phyloP scores from a whole-genome alignment of 1,140 invertebrate species.

The Calycopis cecrops region DNA sequence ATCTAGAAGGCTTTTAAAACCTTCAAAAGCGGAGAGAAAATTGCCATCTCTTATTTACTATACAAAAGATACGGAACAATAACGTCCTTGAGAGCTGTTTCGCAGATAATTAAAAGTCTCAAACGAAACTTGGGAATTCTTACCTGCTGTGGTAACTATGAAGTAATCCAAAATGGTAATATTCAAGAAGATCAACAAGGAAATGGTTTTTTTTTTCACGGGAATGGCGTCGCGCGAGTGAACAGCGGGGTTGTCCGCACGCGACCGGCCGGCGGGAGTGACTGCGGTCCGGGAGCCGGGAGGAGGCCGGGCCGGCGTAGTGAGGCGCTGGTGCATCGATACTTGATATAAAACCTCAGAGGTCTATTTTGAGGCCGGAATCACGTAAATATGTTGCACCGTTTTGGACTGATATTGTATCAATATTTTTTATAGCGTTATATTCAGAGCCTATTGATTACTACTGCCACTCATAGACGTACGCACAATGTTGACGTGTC shows the following conservation, averaged over 20 bases:
- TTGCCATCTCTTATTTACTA: conserved; percentile 16
- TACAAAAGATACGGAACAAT: conserved; percentile 26
- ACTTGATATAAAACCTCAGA: background rate
- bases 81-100: conserved; percentile 36
- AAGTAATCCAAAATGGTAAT: conserved; percentile 1
- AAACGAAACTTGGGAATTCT: conserved; percentile 9
- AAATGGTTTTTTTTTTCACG: conserved; percentile 34
- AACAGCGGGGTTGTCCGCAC: conserved; percentile 43
- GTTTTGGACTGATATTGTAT: too few species aligned
- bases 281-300: conserved; percentile 39
- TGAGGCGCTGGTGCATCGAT: conserved; percentile 32
- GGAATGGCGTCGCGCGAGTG: conserved; percentile 47
- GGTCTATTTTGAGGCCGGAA: background rate
- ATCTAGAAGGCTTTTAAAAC: too few species aligned
- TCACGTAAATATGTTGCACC: too few species aligned
- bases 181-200: conserved; percentile 33
- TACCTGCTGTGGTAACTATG: conserved; percentile 9
- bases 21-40: conserved; percentile 16
- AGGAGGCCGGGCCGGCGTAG: conserved; percentile 19
- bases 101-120: background rate
- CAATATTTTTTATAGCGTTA: too few species aligned
- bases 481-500: too few species aligned
- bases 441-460: too few species aligned
- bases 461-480: too few species aligned
- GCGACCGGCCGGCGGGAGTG: conserved; percentile 37